These are phyloP conservation scores for Xiphorhynchus erythropygius DNA, from an alignment of 2,797 vertebrate species.

Conservation along the genomic window DNA sequence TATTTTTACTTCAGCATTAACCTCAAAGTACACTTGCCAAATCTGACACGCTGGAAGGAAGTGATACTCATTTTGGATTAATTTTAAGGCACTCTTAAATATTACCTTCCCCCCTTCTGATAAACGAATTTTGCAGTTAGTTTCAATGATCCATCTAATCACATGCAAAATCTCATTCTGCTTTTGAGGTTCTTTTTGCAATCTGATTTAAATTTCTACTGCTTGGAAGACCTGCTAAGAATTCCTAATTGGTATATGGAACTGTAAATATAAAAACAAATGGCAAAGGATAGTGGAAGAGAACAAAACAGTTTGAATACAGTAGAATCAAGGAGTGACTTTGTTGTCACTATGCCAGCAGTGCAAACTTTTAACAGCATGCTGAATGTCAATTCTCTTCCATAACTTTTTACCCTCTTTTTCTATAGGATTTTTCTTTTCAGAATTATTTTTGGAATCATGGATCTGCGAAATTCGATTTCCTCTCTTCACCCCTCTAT, in stretches of 20 bases:
- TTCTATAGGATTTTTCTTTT: slow-evolving; percentile 2
- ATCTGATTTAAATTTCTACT: slow-evolving; percentile 75
- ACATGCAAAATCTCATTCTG: slow-evolving; percentile 71
- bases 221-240: slow-evolving; percentile 72
- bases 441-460: slow-evolving; percentile 19
- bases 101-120: slow-evolving; percentile 25
- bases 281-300: slow-evolving; percentile 39
- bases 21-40: slow-evolving; percentile 31
- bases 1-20: slow-evolving; percentile 34
- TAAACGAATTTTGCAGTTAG: slow-evolving; percentile 52
- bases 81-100: slow-evolving; percentile 53
- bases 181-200: slow-evolving; percentile 65
- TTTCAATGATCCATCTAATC: slow-evolving; percentile 72
- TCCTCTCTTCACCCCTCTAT: slow-evolving; percentile 10
- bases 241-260: slow-evolving; percentile 73
- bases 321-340: not conserved
- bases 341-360: not conserved
- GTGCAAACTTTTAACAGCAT: not conserved
- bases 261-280: slow-evolving; percentile 75
- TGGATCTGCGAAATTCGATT: slow-evolving; percentile 31
- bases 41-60: slow-evolving; percentile 34
- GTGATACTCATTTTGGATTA: slow-evolving; percentile 54
- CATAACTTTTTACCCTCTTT: not conserved
- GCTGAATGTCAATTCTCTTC: not conserved
- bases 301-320: not conserved